Conservation (phyloP, 2,888 invertebrate species). For the Exephanes ischioxanthus region DNA sequence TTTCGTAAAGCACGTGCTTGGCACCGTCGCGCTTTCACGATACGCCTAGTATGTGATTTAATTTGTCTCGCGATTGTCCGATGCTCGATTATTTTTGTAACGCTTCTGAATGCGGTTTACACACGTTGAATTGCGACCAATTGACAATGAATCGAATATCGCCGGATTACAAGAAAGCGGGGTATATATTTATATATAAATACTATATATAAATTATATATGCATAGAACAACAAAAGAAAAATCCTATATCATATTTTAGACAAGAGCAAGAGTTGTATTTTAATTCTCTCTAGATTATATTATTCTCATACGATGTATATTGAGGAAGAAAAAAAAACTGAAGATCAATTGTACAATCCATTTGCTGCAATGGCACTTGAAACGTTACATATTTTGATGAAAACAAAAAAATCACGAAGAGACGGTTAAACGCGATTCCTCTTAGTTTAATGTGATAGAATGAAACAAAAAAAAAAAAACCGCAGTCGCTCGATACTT, state of each 20-base stretch:
- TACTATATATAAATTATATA: slow-evolving; percentile 32
- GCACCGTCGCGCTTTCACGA: slow-evolving; percentile 33
- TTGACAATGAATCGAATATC: slow-evolving; percentile 59
- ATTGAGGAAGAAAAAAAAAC: slow-evolving; percentile 31
- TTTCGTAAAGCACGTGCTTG: slow-evolving; percentile 59
- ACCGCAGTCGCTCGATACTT: slow-evolving; percentile 68
- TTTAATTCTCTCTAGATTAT: slow-evolving; percentile 60
- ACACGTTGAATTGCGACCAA: slow-evolving; percentile 66
- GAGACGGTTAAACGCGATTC: slow-evolving; percentile 55
- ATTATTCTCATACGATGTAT: slow-evolving; percentile 60
- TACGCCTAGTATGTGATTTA: slow-evolving; percentile 45
- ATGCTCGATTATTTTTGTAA: slow-evolving; percentile 52
- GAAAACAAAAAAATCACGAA: slow-evolving; percentile 15
- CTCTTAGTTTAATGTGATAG: slow-evolving; percentile 81
- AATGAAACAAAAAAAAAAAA: slow-evolving; percentile 60
- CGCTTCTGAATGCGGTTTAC: slow-evolving; percentile 60
- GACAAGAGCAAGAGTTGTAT: slow-evolving; percentile 55
- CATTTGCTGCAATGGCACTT: slow-evolving; percentile 20
- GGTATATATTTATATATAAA: slow-evolving; percentile 43
- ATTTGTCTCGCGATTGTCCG: slow-evolving; percentile 50
- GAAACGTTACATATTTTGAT: slow-evolving; percentile 3
- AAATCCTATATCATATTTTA: slow-evolving; percentile 62
- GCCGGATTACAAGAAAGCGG: slow-evolving; percentile 62
- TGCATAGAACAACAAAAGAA: slow-evolving; percentile 36
- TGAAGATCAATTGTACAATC: slow-evolving; percentile 47